phyloP scores from a whole-genome alignment of 2,797 vertebrate species.

The Pipistrellus pygmaeus region DNA sequence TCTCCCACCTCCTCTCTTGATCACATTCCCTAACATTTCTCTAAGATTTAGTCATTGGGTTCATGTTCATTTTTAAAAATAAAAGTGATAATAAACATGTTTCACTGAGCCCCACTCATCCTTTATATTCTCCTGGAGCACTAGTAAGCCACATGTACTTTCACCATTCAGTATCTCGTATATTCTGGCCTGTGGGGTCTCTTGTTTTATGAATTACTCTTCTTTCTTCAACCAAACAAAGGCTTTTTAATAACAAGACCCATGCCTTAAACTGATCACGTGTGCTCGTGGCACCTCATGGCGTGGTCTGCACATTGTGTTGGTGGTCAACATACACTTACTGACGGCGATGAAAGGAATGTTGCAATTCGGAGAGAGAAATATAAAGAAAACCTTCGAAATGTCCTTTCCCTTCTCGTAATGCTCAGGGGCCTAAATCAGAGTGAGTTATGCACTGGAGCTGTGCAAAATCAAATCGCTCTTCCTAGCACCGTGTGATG shows the following conservation, averaged over 20 bases:
- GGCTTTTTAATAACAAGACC: slow-evolving; percentile 12
- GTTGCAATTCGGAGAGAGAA: neutral
- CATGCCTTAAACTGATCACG: neutral
- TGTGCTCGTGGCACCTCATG: neutral
- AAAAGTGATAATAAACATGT: slow-evolving; percentile 26
- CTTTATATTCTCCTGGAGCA: neutral
- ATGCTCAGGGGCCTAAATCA: neutral
- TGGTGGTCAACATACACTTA: neutral
- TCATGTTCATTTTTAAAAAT: slow-evolving; percentile 32
- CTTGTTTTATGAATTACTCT: slow-evolving; percentile 42
- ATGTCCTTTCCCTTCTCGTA: neutral
- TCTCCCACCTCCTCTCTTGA: neutral
- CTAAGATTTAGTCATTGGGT: neutral
- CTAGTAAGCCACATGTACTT: neutral
- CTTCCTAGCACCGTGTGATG: neutral
- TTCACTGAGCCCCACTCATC: neutral
- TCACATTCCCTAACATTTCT: slow-evolving; percentile 24
- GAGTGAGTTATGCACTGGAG: neutral
- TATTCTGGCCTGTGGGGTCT: neutral
- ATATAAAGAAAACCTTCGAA: slow-evolving; percentile 11
- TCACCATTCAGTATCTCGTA: neutral
- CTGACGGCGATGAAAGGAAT: neutral
- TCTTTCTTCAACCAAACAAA: neutral
- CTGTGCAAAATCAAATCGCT: neutral
- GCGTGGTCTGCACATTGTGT: neutral